Evolutionary conservation across 2,113 vertebrate species (phyloP).

Genomic region (Chaetodon trifascialis): DNA sequence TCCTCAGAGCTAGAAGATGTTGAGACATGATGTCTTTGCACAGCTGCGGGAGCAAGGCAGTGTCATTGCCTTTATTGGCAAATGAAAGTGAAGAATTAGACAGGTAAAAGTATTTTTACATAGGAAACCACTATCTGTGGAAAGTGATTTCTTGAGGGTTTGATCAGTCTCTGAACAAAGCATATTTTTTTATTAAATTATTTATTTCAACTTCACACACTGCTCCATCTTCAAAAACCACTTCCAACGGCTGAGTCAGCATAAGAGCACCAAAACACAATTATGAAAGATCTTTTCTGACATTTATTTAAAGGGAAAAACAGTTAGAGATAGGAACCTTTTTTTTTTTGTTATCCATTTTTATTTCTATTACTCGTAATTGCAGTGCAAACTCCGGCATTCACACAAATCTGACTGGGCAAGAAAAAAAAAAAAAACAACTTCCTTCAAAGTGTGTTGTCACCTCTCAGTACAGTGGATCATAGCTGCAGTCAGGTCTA

Average conservation of each 20-base stretch:
- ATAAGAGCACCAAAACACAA: not conserved
- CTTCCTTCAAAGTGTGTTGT: not conserved
- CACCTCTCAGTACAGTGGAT: constrained; percentile 58
- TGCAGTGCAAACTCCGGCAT: not conserved
- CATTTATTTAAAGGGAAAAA: not conserved
- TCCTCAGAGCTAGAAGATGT: not conserved
- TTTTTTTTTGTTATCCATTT: not conserved
- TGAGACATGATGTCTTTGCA: not conserved
- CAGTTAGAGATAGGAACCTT: not conserved
- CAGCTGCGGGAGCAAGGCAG: not conserved
- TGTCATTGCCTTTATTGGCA: not conserved
- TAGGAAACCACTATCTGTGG: not conserved
- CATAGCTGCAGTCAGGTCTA: constrained; percentile 48
- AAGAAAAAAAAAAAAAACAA: not conserved
- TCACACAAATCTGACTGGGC: not conserved
- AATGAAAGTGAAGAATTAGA: not conserved
- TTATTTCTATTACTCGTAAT: not conserved
- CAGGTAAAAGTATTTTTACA: not conserved
- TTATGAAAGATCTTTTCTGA: not conserved
- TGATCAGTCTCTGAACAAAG: not conserved
- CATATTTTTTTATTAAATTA: too few relatives aligned
- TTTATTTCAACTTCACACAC: not conserved
- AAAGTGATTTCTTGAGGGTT: not conserved
- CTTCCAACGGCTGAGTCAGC: constrained; percentile 9
- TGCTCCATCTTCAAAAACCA: not conserved